Evolutionary conservation across 2,797 vertebrate genomes (phyloP).

Genomic region (Myripristis murdjan): DNA sequence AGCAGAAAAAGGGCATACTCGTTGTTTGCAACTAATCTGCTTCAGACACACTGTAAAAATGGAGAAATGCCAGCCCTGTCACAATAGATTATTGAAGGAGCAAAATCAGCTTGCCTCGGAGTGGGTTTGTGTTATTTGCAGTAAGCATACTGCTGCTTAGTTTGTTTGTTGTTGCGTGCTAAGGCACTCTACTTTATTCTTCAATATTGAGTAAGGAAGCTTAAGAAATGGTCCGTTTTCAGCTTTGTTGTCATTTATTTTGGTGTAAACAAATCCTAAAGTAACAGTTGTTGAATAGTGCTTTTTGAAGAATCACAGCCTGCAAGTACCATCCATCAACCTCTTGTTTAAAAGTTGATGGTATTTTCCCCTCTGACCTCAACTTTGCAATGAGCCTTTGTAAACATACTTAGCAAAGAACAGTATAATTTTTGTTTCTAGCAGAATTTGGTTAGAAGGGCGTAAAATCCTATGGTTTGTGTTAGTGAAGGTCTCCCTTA

Average conservation of each 20-base stretch:
- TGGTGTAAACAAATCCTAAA: no score
- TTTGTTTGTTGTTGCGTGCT: conserved; percentile 3
- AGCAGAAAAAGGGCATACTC: background rate
- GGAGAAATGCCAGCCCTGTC: background rate
- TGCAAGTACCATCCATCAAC: no score
- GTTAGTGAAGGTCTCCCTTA: background rate
- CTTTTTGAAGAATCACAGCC: background rate
- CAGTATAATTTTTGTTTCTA: conserved; percentile 34
- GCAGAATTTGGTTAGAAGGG: background rate
- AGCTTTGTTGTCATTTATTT: no score
- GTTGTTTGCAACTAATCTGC: background rate
- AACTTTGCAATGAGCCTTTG: conserved; percentile 6
- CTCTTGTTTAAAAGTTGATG: conserved; percentile 36
- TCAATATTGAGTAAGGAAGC: no score
- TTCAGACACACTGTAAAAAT: background rate
- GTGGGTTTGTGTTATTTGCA: background rate
- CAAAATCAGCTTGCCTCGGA: conserved; percentile 7
- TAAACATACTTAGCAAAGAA: conserved; percentile 18
- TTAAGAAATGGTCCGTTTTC: no score
- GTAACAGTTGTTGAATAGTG: background rate
- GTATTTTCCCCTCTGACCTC: conserved; percentile 25
- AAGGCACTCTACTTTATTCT: background rate
- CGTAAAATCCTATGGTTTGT: no score
- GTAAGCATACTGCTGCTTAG: background rate
- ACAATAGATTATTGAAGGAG: background rate